Evolutionary conservation across 2,113 vertebrate genomes (phyloP), one percentile per base, ranked within the genome.

Genomic region (Dasyprocta punctata): DNA sequence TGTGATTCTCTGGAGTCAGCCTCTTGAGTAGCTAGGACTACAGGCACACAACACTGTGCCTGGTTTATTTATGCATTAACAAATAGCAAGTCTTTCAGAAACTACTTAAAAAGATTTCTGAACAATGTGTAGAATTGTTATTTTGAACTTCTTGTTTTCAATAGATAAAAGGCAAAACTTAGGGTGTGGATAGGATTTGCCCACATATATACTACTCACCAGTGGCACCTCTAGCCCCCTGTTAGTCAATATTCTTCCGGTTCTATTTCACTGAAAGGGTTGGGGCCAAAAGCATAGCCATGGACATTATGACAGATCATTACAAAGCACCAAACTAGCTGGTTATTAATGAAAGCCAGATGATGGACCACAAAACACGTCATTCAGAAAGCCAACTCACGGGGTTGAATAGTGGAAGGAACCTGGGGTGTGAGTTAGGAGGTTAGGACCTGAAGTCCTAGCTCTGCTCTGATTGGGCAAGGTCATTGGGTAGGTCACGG

Each of bases 301-400:
- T n/a, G 44, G 38, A 65, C 28, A 22, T 36, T 67, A 61, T 69
- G 84, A 92, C 10, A 92, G 83, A 86, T 82, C 60, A 73, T 92
- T 95, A 87, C 36, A 77, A 96, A 91, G 67, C 78, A 78, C 17
- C 60, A 63, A 54, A 60, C 75, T 87, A 85, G 52, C 52, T 95
- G 44, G 30, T 47, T 86, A 87, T 92, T 95, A 97, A 95, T 96
- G 94, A 91, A 97, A 97, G 73, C 56, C 90, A 96, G 94, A 89
- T 88, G 85, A 95, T 36, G 38, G 63, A 56, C 81, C 38, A 56
- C 33, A 30, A 95, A 91, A 41, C 86, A 86, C 58, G 65, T 90
- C 71, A 86, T 54, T 83, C n/a, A 86, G 78, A 82, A 69, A 30
- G 60, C 54, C 24, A 3, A 73, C 26, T 61, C 60, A 90, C 26